Percentiles rank a stretch among this genome's conserved stretches.
Evolutionary conservation across 2,888 invertebrate species (phyloP).

Genomic region (Sycophila texana): DNA sequence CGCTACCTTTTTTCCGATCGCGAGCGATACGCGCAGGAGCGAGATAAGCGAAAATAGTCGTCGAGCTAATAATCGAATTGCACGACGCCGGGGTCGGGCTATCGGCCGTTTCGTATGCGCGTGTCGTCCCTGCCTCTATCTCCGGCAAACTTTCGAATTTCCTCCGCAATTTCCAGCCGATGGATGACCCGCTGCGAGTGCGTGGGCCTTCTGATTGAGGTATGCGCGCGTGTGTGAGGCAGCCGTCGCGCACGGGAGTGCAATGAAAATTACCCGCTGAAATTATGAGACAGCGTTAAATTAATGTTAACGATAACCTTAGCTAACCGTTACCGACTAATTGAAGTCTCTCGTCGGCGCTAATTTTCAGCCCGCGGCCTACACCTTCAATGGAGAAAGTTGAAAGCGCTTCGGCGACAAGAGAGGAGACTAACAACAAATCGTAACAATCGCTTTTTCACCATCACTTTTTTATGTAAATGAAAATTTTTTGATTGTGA

Average conservation of each 20-base stretch:
- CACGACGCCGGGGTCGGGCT: not conserved
- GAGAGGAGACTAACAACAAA: not conserved
- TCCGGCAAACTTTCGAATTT: constrained; percentile 72
- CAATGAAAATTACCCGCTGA: constrained; percentile 41
- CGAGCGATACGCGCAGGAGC: not conserved
- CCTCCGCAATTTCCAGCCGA: constrained; percentile 72
- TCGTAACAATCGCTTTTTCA: too few relatives aligned
- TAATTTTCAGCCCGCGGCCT: too few relatives aligned
- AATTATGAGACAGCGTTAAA: not conserved
- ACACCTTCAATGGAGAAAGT: too few relatives aligned
- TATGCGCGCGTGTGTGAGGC: not conserved
- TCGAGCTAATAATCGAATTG: constrained; percentile 34
- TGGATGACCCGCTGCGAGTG: not conserved
- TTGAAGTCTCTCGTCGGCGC: too few relatives aligned
- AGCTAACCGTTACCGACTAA: too few relatives aligned
- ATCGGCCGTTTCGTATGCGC: constrained; percentile 64
- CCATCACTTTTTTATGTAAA: too few relatives aligned
- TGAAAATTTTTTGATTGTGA: too few relatives aligned
- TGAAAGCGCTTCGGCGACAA: not conserved
- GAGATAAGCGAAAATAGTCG: not conserved
- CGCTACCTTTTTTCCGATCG: not conserved
- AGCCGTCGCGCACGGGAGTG: constrained; percentile 47
- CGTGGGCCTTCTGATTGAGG: not conserved
- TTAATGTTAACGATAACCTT: constrained; percentile 22
- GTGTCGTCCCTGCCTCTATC: constrained; percentile 52